Evolutionary conservation across 2,888 invertebrate genomes (phyloP).

Genomic region (Agonopterix heracliana): DNA sequence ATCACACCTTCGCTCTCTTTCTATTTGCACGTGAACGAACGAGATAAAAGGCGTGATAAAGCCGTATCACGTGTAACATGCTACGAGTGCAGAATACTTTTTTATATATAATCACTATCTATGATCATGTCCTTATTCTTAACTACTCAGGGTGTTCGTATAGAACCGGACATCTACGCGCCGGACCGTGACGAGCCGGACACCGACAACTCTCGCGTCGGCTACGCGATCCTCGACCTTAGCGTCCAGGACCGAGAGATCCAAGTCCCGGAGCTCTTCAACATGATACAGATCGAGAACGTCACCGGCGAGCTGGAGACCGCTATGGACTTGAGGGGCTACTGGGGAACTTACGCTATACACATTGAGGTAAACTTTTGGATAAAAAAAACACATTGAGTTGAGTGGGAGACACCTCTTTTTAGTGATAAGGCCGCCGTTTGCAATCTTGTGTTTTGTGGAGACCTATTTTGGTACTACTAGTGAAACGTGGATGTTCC

Average conservation of each 20-base stretch:
- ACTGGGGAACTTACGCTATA: conserved; percentile 76
- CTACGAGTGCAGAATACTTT: too few relatives aligned
- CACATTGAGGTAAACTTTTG: conserved; percentile 58
- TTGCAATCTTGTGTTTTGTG: too few relatives aligned
- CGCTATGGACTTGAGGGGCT: conserved; percentile 58
- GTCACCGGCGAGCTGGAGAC: conserved; percentile 61
- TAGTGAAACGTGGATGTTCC: too few relatives aligned
- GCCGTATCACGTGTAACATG: too few relatives aligned
- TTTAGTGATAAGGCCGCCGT: too few relatives aligned
- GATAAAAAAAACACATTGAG: not conserved
- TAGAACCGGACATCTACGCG: conserved; percentile 55
- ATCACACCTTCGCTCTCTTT: too few relatives aligned
- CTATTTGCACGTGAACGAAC: too few relatives aligned
- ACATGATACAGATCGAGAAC: conserved; percentile 44
- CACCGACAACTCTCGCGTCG: conserved; percentile 71
- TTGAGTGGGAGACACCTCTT: too few relatives aligned
- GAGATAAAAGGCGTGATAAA: too few relatives aligned
- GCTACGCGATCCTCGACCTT: conserved; percentile 58
- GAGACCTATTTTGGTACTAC: too few relatives aligned
- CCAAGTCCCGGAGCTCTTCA: conserved; percentile 40
- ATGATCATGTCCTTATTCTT: too few relatives aligned
- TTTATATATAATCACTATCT: too few relatives aligned
- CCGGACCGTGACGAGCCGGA: conserved; percentile 72
- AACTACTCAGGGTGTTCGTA: conserved; percentile 32
- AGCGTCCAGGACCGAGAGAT: conserved; percentile 35